Conservation (phyloP, 2,888 invertebrate genomes). For the Brassicogethes aeneus region DNA sequence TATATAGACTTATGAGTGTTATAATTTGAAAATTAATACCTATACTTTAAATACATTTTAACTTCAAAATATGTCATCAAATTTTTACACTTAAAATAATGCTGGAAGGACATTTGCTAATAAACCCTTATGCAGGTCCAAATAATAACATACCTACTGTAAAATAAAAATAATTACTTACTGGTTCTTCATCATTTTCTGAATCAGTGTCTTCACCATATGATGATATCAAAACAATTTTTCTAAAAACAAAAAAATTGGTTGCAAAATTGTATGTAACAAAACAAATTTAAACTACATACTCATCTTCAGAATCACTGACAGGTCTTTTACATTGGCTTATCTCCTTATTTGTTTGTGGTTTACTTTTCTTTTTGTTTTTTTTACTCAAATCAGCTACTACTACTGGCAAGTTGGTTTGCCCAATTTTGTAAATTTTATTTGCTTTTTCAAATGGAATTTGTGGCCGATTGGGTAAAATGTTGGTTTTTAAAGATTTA, state of each 20-base stretch:
- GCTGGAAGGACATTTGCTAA: too few relatives aligned
- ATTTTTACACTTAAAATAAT: too few relatives aligned
- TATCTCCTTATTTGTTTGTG: slow-evolving; percentile 2
- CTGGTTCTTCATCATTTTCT: slow-evolving; percentile 37
- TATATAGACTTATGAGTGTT: too few relatives aligned
- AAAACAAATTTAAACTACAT: slow-evolving; percentile 16
- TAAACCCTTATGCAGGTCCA: too few relatives aligned
- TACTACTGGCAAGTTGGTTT: neutral
- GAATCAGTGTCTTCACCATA: slow-evolving; percentile 45
- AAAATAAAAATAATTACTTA: too few relatives aligned
- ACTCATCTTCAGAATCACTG: slow-evolving; percentile 31
- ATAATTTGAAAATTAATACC: too few relatives aligned
- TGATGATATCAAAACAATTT: slow-evolving; percentile 50
- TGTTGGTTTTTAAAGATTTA: slow-evolving; percentile 7
- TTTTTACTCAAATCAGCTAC: neutral
- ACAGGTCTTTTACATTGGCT: slow-evolving; percentile 6
- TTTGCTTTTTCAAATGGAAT: neutral
- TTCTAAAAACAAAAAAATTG: slow-evolving; percentile 34
- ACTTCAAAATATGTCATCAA: too few relatives aligned
- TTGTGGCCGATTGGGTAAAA: neutral
- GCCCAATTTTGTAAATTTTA: neutral
- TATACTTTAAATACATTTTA: neutral
- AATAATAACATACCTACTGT: too few relatives aligned
- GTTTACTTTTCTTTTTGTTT: slow-evolving; percentile 15
- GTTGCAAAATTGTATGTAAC: neutral